Evolutionary conservation across 1,140 invertebrate genomes (phyloP).

Genomic region (Chymomyza costata): DNA sequence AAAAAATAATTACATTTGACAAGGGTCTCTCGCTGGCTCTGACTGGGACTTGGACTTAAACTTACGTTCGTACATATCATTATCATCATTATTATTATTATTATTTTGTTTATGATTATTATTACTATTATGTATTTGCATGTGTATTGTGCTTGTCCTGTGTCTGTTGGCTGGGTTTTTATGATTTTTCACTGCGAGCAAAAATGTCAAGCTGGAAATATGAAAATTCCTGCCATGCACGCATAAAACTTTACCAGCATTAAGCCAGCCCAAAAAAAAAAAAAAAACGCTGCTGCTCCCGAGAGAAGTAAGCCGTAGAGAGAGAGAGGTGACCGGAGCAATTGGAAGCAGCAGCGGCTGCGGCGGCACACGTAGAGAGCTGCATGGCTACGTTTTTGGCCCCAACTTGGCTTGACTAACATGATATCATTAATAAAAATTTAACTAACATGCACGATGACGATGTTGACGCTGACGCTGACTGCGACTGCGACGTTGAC

Average conservation of each 20-base stretch:
- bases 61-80: too few species aligned
- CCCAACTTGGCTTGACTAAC: slow-evolving; percentile 40
- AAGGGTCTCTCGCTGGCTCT: slow-evolving; percentile 28
- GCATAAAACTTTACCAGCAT: too few species aligned
- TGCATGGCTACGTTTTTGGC: too few species aligned
- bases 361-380: too few species aligned
- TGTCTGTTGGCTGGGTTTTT: not conserved
- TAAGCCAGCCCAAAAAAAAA: not conserved
- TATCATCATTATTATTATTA: slow-evolving; percentile 10
- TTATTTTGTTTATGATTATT: slow-evolving; percentile 10
- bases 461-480: too few species aligned
- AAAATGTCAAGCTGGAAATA: slow-evolving; percentile 23
- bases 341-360: too few species aligned
- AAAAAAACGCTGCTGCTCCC: slow-evolving; percentile 5
- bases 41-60: too few species aligned
- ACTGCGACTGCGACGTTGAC: too few species aligned
- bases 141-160: not conserved
- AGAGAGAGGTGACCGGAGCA: too few species aligned
- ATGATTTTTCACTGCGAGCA: slow-evolving; percentile 1
- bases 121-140: too few species aligned
- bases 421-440: slow-evolving; percentile 60
- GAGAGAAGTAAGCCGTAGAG: too few species aligned
- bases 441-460: slow-evolving; percentile 49
- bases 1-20: slow-evolving; percentile 44
- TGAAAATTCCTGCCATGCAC: too few species aligned